Evolutionary conservation across 2,113 vertebrate species (phyloP), one percentile per base, ranked within the genome.

Genomic region (Pogona vitticeps): DNA sequence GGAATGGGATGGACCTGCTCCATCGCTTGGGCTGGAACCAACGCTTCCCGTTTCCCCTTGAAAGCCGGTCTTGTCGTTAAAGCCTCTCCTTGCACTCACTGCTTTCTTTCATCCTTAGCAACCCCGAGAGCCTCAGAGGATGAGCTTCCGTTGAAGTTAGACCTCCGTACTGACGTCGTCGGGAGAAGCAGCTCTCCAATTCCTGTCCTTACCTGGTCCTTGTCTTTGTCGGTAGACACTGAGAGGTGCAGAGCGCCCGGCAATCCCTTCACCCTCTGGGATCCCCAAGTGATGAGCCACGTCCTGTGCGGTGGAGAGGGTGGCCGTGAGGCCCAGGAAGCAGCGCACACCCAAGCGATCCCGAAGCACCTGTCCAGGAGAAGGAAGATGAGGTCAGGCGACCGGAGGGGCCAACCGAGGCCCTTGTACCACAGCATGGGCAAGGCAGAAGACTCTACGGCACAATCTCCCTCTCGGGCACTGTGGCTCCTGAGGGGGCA

Each of bases 311-410:
- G 98, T 98, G 76, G 96, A 97, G 42, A 92, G 65, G 0, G 98
- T 98, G 92, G 98, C 98, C 0, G 98, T 99, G 63, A 99, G 97
- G 0, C 98, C 98, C 90, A 99, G 94, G 85, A 99, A 95, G 88
- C 98, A 98, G 10, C 65, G 93, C 17, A 99, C 97, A 0, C 98
- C 98, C 77, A 98, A 79, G 2, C 92, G 96, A 36, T 98, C 97
- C 75, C 97, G 96, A 1, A 99, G 95, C 0, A 98, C 97, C 98
- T 99, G 63, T 0, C 72, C 2, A 40, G n/a, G n/a, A n/a, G 0
- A 3, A 8, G 81, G 70, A 75, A 28, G 31, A 33, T 40, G 0
- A 65, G 20, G 6, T n/a, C n/a, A n/a, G n/a, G n/a, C n/a, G n/a
- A n/a, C n/a, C n/a, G n/a, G n/a, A n/a, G 2, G 9, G 65, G 26